phyloP scores from a whole-genome alignment of 2,797 vertebrate species.

The Acanthiza pusilla region DNA sequence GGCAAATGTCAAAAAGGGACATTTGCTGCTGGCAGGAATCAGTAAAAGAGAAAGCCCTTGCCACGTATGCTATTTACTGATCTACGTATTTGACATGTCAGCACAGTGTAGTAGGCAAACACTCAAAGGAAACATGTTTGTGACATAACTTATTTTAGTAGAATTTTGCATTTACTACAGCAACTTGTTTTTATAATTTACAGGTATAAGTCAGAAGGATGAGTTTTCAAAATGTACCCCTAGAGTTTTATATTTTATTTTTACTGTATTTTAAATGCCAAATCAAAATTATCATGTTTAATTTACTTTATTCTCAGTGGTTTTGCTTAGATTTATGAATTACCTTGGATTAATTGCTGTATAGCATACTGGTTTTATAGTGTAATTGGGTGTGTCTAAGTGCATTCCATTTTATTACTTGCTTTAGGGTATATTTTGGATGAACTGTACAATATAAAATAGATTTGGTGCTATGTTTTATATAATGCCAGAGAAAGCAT shows the following conservation, averaged over 20 bases:
- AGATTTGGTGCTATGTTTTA: conserved; percentile 47
- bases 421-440: conserved; percentile 61
- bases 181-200: background rate
- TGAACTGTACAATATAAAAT: conserved; percentile 53
- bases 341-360: conserved; percentile 54
- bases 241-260: conserved; percentile 12
- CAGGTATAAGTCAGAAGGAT: background rate
- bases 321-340: conserved; percentile 63
- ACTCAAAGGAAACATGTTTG: background rate
- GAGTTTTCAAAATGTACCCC: background rate
- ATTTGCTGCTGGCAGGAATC: background rate
- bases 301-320: conserved; percentile 55
- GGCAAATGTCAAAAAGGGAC: background rate
- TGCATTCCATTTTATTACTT: conserved; percentile 62
- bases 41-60: background rate
- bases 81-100: background rate
- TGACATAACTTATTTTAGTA: background rate
- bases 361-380: conserved; percentile 60
- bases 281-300: conserved; percentile 23
- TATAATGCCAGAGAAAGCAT: conserved; percentile 36
- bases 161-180: background rate
- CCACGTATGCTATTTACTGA: background rate
- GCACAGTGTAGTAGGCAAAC: background rate
- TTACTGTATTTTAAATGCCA: conserved; percentile 27
- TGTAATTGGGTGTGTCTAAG: conserved; percentile 66